These are phyloP conservation scores for Myiozetetes cayanensis DNA, from an alignment of 2,113 vertebrate species.

Conservation along the genomic window DNA sequence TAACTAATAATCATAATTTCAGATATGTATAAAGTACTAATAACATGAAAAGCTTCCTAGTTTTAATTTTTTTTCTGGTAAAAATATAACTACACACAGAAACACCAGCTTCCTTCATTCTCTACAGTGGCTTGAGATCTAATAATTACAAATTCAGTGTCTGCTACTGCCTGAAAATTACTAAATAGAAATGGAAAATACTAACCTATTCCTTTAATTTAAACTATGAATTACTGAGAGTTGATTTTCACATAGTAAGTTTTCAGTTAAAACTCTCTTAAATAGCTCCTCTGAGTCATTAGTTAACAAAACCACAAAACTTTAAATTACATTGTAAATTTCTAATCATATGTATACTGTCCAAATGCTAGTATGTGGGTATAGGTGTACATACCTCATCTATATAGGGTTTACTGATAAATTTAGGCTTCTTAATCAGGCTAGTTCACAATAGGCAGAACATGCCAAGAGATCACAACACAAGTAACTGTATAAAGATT, in stretches of 20 bases:
- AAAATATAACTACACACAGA: background rate
- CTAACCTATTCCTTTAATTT: background rate
- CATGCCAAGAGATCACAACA: background rate
- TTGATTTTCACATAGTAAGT: fast-evolving
- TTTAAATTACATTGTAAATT: background rate
- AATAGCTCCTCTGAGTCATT: background rate
- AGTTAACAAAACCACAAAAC: background rate
- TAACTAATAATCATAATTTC: background rate
- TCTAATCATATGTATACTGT: background rate
- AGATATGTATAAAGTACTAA: fast-evolving
- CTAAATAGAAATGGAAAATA: background rate
- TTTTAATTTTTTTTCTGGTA: background rate
- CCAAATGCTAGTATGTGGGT: background rate
- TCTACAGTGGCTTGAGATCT: background rate
- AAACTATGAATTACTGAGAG: background rate
- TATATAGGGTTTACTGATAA: background rate
- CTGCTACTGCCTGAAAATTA: background rate
- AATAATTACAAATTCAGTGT: background rate
- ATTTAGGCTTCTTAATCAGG: background rate
- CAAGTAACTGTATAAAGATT: background rate
- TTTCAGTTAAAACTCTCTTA: background rate
- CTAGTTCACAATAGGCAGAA: background rate
- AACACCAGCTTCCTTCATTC: background rate
- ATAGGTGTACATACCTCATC: background rate
- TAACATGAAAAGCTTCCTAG: background rate